A percentile compares a stretch with the other conserved stretches of the same genome.
phyloP scores from a whole-genome alignment of 2,888 invertebrate genomes.

The Priocnemis perturbator region DNA sequence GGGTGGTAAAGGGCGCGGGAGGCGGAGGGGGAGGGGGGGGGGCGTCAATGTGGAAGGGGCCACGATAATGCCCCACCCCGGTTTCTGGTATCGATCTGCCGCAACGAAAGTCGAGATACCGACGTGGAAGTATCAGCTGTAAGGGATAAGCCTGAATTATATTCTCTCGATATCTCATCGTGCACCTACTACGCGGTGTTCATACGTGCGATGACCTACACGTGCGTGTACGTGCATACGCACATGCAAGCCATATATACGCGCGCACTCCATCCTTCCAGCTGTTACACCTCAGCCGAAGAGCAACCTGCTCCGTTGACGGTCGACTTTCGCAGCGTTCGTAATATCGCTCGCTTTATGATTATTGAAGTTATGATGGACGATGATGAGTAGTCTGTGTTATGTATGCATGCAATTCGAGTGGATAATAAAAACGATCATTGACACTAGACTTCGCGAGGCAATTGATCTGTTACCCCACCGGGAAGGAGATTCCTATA shows the following conservation, averaged over 20 bases:
- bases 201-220: neutral
- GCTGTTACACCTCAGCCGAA: slow-evolving; percentile 30
- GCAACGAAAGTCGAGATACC: slow-evolving; percentile 64
- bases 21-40: slow-evolving; percentile 23
- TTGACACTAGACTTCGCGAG: too few relatives aligned
- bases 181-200: neutral
- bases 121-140: slow-evolving; percentile 59
- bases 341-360: slow-evolving; percentile 23
- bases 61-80: slow-evolving; percentile 60
- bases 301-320: slow-evolving; percentile 25
- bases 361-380: neutral
- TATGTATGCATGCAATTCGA: too few relatives aligned
- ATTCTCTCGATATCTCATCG: slow-evolving; percentile 5
- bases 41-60: slow-evolving; percentile 19
- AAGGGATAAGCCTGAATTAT: slow-evolving; percentile 49
- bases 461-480: too few relatives aligned
- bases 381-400: too few relatives aligned
- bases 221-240: too few relatives aligned
- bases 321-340: slow-evolving; percentile 29
- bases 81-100: slow-evolving; percentile 63
- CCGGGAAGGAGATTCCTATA: too few relatives aligned
- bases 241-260: slow-evolving; percentile 15
- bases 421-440: too few relatives aligned
- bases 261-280: slow-evolving; percentile 20
- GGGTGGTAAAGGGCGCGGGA: slow-evolving; percentile 14